Percentiles rank a stretch among this genome's conserved stretches.
phyloP scores from a whole-genome alignment of 1,140 invertebrate species.

The Brachionus paranguensis region DNA sequence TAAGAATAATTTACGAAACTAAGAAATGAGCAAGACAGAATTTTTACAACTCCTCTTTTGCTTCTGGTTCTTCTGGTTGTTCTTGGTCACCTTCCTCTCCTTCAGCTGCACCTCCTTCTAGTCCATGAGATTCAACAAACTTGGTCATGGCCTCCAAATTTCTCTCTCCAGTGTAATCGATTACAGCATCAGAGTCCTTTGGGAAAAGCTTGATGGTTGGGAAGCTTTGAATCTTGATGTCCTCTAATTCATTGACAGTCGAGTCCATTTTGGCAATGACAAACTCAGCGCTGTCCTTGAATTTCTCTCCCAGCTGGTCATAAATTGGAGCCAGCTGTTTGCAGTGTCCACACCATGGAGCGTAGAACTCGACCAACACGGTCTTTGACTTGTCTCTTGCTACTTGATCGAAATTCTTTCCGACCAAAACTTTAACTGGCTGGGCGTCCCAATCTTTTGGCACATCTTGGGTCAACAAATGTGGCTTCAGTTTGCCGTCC shows the following conservation, averaged over 20 bases:
- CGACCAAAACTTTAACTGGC: slow-evolving; percentile 87
- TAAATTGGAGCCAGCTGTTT: slow-evolving; percentile 93
- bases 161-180: slow-evolving; percentile 89
- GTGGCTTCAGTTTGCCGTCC: slow-evolving; percentile 80
- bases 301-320: slow-evolving; percentile 80
- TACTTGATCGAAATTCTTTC: slow-evolving; percentile 90
- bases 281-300: slow-evolving; percentile 70
- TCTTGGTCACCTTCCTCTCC: slow-evolving; percentile 19
- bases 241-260: slow-evolving; percentile 88
- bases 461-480: slow-evolving; percentile 83
- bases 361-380: slow-evolving; percentile 92
- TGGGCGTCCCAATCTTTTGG: slow-evolving; percentile 94
- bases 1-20: background rate
- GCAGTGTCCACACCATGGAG: slow-evolving; percentile 70
- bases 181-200: slow-evolving; percentile 79
- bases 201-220: slow-evolving; percentile 93
- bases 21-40: background rate
- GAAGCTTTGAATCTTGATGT: slow-evolving; percentile 79
- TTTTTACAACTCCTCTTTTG: slow-evolving; percentile 9
- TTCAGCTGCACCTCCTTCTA: slow-evolving; percentile 62
- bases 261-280: slow-evolving; percentile 97
- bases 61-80: background rate
- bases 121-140: slow-evolving; percentile 76
- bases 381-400: slow-evolving; percentile 79
- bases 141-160: slow-evolving; percentile 84